Evolutionary conservation across 2,888 invertebrate genomes (phyloP), one percentile per base, ranked within the genome.

Genomic region (Trachelus iudaicus): DNA sequence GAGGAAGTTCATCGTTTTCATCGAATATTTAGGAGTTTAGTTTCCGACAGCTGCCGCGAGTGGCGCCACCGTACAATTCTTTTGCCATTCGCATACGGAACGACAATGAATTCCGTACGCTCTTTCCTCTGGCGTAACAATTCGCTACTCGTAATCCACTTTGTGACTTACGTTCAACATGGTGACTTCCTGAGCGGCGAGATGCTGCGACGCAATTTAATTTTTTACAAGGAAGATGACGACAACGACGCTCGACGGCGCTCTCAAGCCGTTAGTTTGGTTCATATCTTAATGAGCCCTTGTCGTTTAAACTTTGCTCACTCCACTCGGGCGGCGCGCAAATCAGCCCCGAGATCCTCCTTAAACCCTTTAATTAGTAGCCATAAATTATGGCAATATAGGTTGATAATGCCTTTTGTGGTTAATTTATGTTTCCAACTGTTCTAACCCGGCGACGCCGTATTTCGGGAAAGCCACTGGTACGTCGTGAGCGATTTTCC

Each of bases 321-420:
- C 81, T 81, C 83, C 78, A 78, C 83, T 78, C 78, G 78, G 40
- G 81, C 81, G 76, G 80, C 82, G 85, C 81, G 84, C 85, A 88
- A 88, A 88, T 88, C 88, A 86, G 85, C 86, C 84, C 83, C 83
- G 82, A 86, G 86, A 87, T 88, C 86, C 87, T 85, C 84, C 84
- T 86, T 88, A 87, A 88, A 86, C 86, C 88, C 87, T 88, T 88
- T 88, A 88, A 87, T 88, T 87, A 87, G 86, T 81, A 84, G 85
- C 85, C 85, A 86, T 89, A 88, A 89, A 87, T 88, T 87, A 85
- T 84, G 83, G 82, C 85, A 87, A 86, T 86, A 86, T 84, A 87
- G 85, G 84, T 87, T 86, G 87, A 88, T 88, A 87, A 87, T 87
- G 85, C 86, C 85, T 83, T 81, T 81, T 82, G 82, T 69, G 81